Conservation (phyloP, 2,113 vertebrate species). For the Lagopus muta region DNA sequence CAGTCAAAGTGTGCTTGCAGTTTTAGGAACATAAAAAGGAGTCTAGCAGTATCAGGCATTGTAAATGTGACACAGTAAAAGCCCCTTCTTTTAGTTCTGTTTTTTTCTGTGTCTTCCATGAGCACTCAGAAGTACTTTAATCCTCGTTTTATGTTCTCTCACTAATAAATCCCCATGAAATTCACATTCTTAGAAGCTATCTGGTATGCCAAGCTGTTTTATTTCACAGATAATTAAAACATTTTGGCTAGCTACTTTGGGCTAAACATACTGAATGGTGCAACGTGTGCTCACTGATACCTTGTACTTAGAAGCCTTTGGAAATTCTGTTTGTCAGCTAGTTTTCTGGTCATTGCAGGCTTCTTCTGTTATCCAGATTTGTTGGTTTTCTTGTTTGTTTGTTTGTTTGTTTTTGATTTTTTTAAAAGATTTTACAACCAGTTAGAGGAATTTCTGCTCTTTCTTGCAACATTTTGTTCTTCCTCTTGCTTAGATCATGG, state of each 20-base stretch:
- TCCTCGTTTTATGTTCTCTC: conserved; percentile 17
- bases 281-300: not conserved
- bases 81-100: not conserved
- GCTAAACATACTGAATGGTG: not conserved
- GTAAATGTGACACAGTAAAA: not conserved
- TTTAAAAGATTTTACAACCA: not conserved
- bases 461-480: not conserved
- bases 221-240: conserved; percentile 39
- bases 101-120: not conserved
- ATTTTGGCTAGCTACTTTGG: conserved; percentile 17
- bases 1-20: not conserved
- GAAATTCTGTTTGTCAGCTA: conserved; percentile 11
- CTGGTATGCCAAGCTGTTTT: conserved; percentile 40
- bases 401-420: not conserved
- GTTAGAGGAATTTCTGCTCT: not conserved
- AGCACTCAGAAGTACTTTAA: conserved; percentile 5
- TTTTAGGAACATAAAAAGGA: not conserved
- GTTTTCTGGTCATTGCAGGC: conserved; percentile 24
- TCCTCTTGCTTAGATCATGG: not conserved
- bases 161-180: conserved; percentile 48
- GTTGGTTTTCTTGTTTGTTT: no score
- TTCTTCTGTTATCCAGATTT: not conserved
- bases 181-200: conserved; percentile 14
- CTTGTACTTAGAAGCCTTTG: not conserved
- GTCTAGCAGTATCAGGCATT: not conserved